Percentiles rank a stretch among this genome's conserved stretches.
Evolutionary conservation across 2,888 invertebrate genomes (phyloP).

Genomic region (Resseliella maxima): DNA sequence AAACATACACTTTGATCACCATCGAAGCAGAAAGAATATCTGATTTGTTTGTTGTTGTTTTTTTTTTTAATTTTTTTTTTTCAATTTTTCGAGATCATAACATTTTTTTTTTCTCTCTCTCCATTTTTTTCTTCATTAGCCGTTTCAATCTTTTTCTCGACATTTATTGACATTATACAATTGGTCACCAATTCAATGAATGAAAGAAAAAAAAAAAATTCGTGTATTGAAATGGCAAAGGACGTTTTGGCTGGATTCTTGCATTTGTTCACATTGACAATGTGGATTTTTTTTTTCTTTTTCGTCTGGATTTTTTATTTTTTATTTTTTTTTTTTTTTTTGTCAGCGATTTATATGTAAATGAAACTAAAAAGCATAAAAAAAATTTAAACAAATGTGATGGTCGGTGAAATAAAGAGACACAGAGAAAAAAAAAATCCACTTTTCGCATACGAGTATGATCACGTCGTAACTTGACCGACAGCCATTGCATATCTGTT

Average conservation of each 20-base stretch:
- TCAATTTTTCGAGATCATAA: too few relatives aligned
- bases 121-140: too few relatives aligned
- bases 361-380: not conserved
- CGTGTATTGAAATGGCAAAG: too few relatives aligned
- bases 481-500: not conserved
- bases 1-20: not conserved
- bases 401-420: not conserved
- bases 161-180: not conserved
- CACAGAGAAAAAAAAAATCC: not conserved
- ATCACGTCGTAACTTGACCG: conserved; percentile 10
- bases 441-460: not conserved
- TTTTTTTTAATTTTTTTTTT: too few relatives aligned
- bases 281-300: too few relatives aligned
- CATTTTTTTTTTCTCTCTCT: too few relatives aligned
- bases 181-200: too few relatives aligned
- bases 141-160: too few relatives aligned
- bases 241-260: too few relatives aligned
- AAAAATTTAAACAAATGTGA: not conserved
- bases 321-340: not conserved
- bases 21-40: not conserved
- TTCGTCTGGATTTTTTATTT: too few relatives aligned
- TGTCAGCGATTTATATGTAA: not conserved
- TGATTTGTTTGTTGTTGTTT: not conserved
- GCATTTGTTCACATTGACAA: too few relatives aligned
- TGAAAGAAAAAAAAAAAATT: not conserved